Evolutionary conservation across 2,797 vertebrate genomes (phyloP), one percentile per base, ranked within the genome.

Genomic region (Carapus acus): DNA sequence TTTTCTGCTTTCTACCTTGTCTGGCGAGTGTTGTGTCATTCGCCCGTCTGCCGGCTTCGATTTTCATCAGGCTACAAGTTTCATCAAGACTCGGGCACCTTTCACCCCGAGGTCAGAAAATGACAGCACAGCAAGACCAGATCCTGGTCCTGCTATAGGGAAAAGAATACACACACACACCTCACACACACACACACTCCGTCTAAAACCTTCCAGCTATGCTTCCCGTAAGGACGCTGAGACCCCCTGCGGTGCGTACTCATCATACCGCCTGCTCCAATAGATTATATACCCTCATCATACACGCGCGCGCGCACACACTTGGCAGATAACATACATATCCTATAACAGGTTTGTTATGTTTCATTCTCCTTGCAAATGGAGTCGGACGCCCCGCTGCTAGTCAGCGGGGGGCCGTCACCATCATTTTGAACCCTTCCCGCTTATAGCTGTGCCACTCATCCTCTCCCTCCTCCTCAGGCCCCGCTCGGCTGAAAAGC

Each of bases 401-500:
- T 49, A 65, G 48, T 69, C 60, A 74, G 53, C 60, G 62, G 43
- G 67, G 63, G 19, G 45, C 52, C 29, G 1, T 48, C 58, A 44
- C 43, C 49, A 31, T 17, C 22, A 61, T 65, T 65, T 61, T 6
- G 62, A 71, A 36, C 52, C 29, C 19, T n/a, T n/a, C 58, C 48
- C 3, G 12, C 42, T 73, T 21, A 21, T 22, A 48, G 20, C 41
- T 21, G 34, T 45, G 54, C 56, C 40, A 49, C 64, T 63, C 24
- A 40, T 49, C 36, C 49, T 16, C 45, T 40, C 14, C 24, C 24
- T 4, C 9, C 24, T 4, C 24, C 24, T 27, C 24, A 9, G n/a
- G n/a, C 23, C 19, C 22, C 12, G 2, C 43, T 58, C 6, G 39
- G 41, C 13, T 11, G 23, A 46, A 59, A 46, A 54, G 22, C 22